Evolutionary conservation across 2,888 invertebrate genomes (phyloP), one percentile per base, ranked within the genome.

Genomic region (Nomada ruficornis): DNA sequence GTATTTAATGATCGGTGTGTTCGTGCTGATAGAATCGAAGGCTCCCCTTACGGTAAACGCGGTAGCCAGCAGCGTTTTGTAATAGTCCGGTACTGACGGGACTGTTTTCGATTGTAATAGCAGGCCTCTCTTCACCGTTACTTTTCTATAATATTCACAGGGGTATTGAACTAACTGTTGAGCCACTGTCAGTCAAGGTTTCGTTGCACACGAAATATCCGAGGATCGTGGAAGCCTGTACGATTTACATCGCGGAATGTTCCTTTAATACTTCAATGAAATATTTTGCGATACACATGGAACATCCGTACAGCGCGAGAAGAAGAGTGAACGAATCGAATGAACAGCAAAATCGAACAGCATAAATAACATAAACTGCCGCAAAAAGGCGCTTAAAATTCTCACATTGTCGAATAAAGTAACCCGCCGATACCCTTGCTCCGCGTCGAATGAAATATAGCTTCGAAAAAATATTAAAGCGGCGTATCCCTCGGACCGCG

Each of bases 401-500:
- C 50, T 52, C 50, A 5, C 60, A 71, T 62, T 50, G 2, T 15
- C 47, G 15, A 42, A 29, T 26, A 57, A 18, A 23, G 54, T 59
- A 26, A n/a, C 29, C 2, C 60, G 15, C 9, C 20, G 55, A 73
- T 50, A 36, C 47, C 36, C 3, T 18, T 13, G 18, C n/a, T 18
- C 10, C 47, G 4, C 10, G 0, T 5, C 57, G 11, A 44, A 23
- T 78, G 80, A 80, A 72, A 79, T 72, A 73, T 68, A 68, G 57
- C 57, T 44, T 13, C 9, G 57, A 73, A 52, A 69, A 71, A 68
- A 80, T 79, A 73, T 68, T 63, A 64, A 68, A 44, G 67, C 50
- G n/a, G 23, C 13, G 42, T 36, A 57, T 63, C 71, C 72, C 78
- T 42, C 50, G 44, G 23, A 1, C 52, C 42, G 13, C 13, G 42